Evolutionary conservation across 2,888 invertebrate species (phyloP), one percentile per base, ranked within the genome.

Genomic region (Heliconius ethilla): DNA sequence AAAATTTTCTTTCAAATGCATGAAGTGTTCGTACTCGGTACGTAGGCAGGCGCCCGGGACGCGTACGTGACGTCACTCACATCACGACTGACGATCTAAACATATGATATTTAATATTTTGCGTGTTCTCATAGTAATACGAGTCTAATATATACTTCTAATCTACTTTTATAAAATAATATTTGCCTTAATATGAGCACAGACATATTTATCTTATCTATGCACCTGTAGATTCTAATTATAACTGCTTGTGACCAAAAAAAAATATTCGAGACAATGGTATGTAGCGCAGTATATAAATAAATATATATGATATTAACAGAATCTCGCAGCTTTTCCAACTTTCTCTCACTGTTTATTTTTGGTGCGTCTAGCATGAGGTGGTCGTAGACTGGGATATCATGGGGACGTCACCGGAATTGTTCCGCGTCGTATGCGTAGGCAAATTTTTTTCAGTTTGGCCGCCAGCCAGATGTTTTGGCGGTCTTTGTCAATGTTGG

Each of bases 401-500:
- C 77, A 78, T 80, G 73, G 82, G 55, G 79, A 81, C 85, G 88
- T 90, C 91, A 89, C 84, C 81, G 83, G 82, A 86, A 88, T 88
- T 88, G 87, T 89, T 85, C 82, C 85, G 79, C 85, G 85, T 78
- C 84, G 84, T 82, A 80, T 83, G 89, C 89, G 91, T 90, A 89
- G 89, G 90, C 87, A 73, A 87, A 85, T 0, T 88, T 80, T 92
- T 92, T 91, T 88, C 91, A 85, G 84, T 84, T 89, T 94, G 94
- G 94, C 91, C 79, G 82, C 0, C 77, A 77, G 90, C 94, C 94
- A 94, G 92, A 84, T 89, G 90, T 89, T 93, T 93, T 94, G 93
- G 92, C 93, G 94, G 94, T 94, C 94, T 94, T 90, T 94, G 94
- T 94, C 94, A 94, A 94, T 94, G 94, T 90, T 94, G 90, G 87